Base-by-base conservation (phyloP, 2,113 vertebrate species). In the Vidua macroura region DNA sequence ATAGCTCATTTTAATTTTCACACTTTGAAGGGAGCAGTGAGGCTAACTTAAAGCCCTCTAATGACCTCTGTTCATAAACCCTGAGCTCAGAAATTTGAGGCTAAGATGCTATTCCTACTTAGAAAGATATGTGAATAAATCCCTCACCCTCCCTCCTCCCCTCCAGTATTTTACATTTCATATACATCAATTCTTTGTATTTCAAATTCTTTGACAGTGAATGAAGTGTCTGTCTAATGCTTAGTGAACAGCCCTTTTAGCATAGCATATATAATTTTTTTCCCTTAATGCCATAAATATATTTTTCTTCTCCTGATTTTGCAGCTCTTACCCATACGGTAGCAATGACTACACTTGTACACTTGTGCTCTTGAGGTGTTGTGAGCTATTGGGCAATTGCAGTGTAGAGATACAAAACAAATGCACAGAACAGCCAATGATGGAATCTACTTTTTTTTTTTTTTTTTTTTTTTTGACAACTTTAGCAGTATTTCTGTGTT, bases 151-250 rank as follows among this genome's bases (percentile, higher is more conserved):
- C 10, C 25, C 33, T 30, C 22, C 6, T 60, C 11, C 46, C 10
- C 8, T 23, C 8, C 6, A 24, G 7, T 75, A 56, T 86, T 86
- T 88, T 89, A 37, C 17, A 49, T 82, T 90, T 86, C 8, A 10
- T 81, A 64, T 67, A 33, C 17, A 72, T 81, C 9, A 53, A 3
- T 88, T 91, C 35, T 86, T 90, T 85, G 13, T 92, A 56, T 88
- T 94, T 95, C 62, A 82, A 28, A 63, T 67, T 63, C 30, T 78
- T 81, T 92, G 68, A 44, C 64, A 85, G 73, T 70, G 66, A 93
- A 83, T 68, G 37, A 92, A 78, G 31, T 52, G 33, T 67, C 70
- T 88, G 72, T 67, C 55, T 88, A 91, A 83, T 68, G 55, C 59
- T 88, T 53, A 56, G 39, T 69, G 85, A 92, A 66, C 37, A 63